Conservation (phyloP, 2,888 invertebrate genomes). For the Caenorhabditis angaria region DNA sequence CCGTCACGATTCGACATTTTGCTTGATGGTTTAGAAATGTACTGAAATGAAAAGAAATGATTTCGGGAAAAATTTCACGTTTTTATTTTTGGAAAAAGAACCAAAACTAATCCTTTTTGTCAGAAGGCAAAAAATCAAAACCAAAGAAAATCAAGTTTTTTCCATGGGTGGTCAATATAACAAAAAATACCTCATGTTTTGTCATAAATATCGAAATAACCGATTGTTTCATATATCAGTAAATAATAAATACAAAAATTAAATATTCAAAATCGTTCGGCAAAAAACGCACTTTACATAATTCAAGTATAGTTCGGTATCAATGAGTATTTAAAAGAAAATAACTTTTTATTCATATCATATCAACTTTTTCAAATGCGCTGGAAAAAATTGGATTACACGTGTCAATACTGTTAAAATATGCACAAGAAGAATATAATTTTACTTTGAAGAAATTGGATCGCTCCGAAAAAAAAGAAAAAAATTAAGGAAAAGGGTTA, state of each 20-base stretch:
- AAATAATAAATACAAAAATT: background rate
- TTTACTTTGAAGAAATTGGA: too few species aligned
- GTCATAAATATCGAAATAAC: constrained; percentile 25
- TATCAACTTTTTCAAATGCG: too few species aligned
- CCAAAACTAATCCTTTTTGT: background rate
- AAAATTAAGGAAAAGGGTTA: constrained; percentile 1
- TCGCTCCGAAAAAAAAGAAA: too few species aligned
- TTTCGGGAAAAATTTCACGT: background rate
- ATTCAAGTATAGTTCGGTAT: background rate
- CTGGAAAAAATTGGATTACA: too few species aligned
- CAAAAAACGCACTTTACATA: background rate
- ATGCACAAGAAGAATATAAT: background rate
- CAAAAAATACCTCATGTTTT: constrained; percentile 22
- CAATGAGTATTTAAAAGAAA: background rate
- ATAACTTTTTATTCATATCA: background rate
- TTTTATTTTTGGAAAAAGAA: background rate
- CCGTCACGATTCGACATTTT: constrained; percentile 21
- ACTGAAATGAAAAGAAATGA: background rate
- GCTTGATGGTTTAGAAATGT: constrained; percentile 15
- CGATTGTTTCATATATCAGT: constrained; percentile 6
- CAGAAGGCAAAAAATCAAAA: background rate
- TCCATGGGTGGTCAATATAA: background rate
- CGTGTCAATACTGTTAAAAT: background rate
- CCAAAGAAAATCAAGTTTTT: background rate
- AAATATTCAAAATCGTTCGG: background rate